A percentile compares a stretch with the other conserved stretches of the same genome.
phyloP scores from a whole-genome alignment of 1,140 invertebrate genomes.

The Zelostemma sp. region DNA sequence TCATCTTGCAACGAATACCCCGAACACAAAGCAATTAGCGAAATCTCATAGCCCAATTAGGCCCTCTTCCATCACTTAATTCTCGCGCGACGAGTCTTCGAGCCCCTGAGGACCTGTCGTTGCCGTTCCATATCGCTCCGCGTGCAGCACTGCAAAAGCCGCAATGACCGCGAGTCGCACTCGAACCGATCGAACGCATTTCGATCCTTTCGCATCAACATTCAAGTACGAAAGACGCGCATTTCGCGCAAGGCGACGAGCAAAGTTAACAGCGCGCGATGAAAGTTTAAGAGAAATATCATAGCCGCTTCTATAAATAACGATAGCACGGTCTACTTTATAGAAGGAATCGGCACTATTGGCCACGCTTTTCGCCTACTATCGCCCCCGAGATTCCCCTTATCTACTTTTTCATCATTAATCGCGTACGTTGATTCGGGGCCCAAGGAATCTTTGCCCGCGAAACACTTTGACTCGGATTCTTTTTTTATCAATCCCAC shows the following conservation, averaged over 20 bases:
- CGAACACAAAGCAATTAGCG: background rate
- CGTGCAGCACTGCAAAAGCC: conserved; percentile 15
- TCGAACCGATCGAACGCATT: background rate
- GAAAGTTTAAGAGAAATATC: conserved; percentile 45
- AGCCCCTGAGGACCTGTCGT: conserved; percentile 3
- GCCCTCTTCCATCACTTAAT: background rate
- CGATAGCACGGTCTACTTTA: conserved; percentile 39
- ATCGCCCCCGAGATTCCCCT: conserved; percentile 9
- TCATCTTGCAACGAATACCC: conserved; percentile 59
- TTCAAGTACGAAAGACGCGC: background rate
- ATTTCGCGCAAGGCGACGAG: background rate
- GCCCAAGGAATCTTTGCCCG: no score
- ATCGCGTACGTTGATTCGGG: no score
- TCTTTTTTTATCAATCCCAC: background rate
- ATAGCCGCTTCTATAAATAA: conserved; percentile 46
- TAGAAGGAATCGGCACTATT: conserved; percentile 26
- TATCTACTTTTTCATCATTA: background rate
- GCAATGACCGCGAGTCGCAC: background rate
- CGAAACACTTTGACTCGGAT: no score
- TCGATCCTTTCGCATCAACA: conserved; percentile 3
- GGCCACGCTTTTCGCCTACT: conserved; percentile 11
- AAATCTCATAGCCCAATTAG: conserved; percentile 1
- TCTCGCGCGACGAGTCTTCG: background rate
- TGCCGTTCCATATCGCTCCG: conserved; percentile 35
- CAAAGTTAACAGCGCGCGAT: conserved; percentile 35